Conservation (phyloP, 2,113 vertebrate genomes). For the Procavia capensis region DNA sequence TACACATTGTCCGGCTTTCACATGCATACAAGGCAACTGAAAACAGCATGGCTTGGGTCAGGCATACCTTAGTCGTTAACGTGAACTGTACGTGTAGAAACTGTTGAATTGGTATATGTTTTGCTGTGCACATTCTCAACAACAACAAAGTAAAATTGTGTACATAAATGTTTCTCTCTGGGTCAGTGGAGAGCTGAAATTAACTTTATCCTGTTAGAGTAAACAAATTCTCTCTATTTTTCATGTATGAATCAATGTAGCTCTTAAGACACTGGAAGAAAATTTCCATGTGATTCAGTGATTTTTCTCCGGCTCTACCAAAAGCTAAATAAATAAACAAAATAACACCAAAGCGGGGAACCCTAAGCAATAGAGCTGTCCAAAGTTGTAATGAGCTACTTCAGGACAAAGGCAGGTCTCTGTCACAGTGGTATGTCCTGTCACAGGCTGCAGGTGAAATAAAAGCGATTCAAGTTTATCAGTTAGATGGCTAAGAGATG, state of each 20-base stretch:
- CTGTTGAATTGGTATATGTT: neutral
- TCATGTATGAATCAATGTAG: neutral
- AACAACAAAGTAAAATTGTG: neutral
- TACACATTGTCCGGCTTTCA: too few species aligned
- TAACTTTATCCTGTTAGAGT: neutral
- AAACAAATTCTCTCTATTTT: neutral
- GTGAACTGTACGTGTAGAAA: neutral
- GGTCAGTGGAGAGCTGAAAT: neutral
- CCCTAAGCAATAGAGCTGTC: neutral
- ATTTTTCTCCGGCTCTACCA: neutral
- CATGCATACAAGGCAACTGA: too few species aligned
- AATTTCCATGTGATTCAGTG: neutral
- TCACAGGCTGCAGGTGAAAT: neutral
- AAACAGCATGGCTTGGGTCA: too few species aligned
- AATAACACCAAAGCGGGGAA: too few species aligned
- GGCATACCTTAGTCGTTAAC: too few species aligned
- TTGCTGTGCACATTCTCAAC: neutral
- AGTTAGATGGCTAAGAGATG: neutral
- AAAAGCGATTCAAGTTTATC: neutral
- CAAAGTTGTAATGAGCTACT: neutral
- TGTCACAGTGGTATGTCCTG: neutral
- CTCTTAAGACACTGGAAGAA: slow-evolving; percentile 10
- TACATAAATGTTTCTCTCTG: neutral
- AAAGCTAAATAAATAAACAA: too few species aligned
- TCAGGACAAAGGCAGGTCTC: too few species aligned